Percentiles rank a stretch among this genome's conserved stretches.
Evolutionary conservation across 2,888 invertebrate species (phyloP).

Genomic region (Pogonocherus hispidulus): DNA sequence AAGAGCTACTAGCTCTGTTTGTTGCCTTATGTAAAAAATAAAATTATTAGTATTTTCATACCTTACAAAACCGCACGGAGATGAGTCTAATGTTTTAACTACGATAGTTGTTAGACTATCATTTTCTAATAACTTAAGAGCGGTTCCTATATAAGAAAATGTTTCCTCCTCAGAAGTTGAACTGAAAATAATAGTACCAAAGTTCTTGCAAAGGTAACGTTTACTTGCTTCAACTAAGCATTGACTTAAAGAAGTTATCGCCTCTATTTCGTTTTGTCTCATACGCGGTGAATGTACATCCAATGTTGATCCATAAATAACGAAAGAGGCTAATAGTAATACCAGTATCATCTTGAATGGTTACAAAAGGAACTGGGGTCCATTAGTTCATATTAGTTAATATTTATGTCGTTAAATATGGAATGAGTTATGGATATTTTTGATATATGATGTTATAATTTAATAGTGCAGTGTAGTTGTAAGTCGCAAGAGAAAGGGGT

Average conservation of each 20-base stretch:
- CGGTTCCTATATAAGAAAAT: background rate
- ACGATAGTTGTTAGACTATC: background rate
- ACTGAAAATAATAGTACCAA: conserved; percentile 22
- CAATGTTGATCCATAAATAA: background rate
- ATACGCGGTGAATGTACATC: background rate
- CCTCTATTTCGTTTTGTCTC: background rate
- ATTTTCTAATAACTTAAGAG: background rate
- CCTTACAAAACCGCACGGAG: background rate
- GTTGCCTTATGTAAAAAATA: background rate
- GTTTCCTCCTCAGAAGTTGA: background rate
- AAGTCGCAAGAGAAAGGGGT: no score
- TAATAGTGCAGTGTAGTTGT: no score
- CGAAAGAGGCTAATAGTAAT: background rate
- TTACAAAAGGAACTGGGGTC: no score
- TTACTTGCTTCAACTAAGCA: conserved; percentile 31
- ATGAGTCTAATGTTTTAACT: no score
- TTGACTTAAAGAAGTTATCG: conserved; percentile 21
- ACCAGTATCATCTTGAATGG: background rate
- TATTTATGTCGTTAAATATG: no score
- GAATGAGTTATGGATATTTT: no score
- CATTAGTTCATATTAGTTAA: no score
- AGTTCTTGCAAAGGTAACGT: conserved; percentile 18
- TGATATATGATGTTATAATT: no score
- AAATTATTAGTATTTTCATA: background rate
- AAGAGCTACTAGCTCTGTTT: background rate